Evolutionary conservation across 2,113 vertebrate species (phyloP).

Genomic region (Eonycteris spelaea): DNA sequence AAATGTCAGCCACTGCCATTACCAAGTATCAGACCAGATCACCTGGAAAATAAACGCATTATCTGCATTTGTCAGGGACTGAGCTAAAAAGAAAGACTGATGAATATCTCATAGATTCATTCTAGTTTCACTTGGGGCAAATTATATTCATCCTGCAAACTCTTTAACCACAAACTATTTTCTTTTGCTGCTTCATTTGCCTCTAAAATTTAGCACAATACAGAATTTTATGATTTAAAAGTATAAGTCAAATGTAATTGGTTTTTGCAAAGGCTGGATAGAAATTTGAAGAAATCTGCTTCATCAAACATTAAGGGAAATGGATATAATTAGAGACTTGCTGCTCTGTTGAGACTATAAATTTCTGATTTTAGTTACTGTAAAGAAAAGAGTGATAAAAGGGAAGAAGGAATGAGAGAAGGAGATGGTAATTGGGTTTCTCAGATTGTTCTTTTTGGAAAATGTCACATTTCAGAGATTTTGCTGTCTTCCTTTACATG

Average conservation of each 20-base stretch:
- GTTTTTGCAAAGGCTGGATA: neutral
- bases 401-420: neutral
- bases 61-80: constrained; percentile 5
- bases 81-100: neutral
- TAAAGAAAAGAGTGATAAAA: neutral
- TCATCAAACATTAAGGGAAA: constrained; percentile 33
- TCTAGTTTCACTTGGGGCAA: neutral
- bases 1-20: constrained; percentile 30
- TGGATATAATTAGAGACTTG: neutral
- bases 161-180: neutral
- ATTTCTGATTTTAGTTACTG: neutral
- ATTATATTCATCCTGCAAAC: constrained; percentile 15
- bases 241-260: neutral
- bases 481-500: neutral
- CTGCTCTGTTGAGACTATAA: neutral
- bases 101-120: neutral
- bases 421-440: constrained; percentile 10
- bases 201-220: neutral
- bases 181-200: neutral
- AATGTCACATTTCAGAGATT: constrained; percentile 45
- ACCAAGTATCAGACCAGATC: constrained; percentile 15
- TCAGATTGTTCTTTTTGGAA: constrained; percentile 39
- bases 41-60: constrained; percentile 20
- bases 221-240: neutral
- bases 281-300: constrained; percentile 18